phyloP scores from a whole-genome alignment of 92 coral and sea anemone genomes.

The Porites evermanni region DNA sequence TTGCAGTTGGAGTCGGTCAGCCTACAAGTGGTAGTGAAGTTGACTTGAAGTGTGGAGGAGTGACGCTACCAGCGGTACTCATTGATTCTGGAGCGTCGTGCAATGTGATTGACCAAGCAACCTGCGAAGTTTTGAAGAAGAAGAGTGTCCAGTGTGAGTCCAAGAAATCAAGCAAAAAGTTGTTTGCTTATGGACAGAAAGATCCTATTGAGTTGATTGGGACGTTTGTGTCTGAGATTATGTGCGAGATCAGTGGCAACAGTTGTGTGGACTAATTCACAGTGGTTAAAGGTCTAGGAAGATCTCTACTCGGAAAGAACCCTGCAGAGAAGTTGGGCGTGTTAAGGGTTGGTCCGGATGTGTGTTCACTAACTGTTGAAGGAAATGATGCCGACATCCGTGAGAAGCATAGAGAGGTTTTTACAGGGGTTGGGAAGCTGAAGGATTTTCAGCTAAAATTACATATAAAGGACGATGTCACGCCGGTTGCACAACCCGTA shows the following conservation, averaged over 20 bases:
- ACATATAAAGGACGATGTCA: conserved; percentile 16
- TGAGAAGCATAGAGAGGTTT: conserved; percentile 26
- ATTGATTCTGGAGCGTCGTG: too few species aligned
- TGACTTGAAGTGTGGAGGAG: too few species aligned
- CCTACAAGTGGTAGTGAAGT: too few species aligned
- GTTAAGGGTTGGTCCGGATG: conserved; percentile 15
- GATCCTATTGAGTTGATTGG: too few species aligned
- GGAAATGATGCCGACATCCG: conserved; percentile 15
- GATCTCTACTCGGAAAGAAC: conserved; percentile 31
- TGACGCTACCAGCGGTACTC: too few species aligned
- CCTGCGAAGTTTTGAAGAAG: too few species aligned
- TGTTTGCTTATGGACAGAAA: too few species aligned
- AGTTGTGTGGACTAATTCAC: conserved; percentile 43
- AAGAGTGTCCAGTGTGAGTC: not conserved
- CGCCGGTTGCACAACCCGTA: conserved; percentile 30
- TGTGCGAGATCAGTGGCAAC: conserved; percentile 49
- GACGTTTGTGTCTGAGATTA: conserved; percentile 11
- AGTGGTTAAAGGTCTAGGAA: conserved; percentile 42
- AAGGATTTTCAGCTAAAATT: conserved; percentile 21
- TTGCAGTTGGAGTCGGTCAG: too few species aligned
- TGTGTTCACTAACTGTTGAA: conserved; percentile 14
- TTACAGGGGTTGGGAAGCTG: conserved; percentile 29
- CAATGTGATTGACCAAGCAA: too few species aligned
- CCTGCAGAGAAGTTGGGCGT: conserved; percentile 28
- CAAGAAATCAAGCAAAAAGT: too few species aligned